phyloP scores from a whole-genome alignment of 2,113 vertebrate genomes.

The Notarius lentiginosus region DNA sequence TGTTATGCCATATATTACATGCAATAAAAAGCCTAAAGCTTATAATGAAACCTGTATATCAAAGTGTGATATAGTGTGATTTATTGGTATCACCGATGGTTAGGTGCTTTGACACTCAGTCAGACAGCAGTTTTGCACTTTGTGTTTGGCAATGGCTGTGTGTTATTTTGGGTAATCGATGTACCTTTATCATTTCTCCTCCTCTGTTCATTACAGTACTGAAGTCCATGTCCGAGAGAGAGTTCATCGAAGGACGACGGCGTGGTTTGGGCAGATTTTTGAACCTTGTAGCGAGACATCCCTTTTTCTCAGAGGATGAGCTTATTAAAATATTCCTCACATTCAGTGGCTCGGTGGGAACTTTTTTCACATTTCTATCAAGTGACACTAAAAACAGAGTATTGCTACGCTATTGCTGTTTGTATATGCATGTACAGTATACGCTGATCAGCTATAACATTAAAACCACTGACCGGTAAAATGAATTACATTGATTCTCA shows the following conservation, averaged over 20 bases:
- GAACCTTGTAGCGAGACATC: slow-evolving; percentile 92
- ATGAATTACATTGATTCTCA: too few relatives aligned
- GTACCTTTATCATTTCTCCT: slow-evolving; percentile 33
- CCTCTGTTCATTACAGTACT: slow-evolving; percentile 59
- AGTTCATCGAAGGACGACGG: slow-evolving; percentile 92
- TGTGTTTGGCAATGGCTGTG: neutral
- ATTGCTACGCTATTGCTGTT: neutral
- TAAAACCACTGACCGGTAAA: too few relatives aligned
- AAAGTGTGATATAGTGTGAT: slow-evolving; percentile 16
- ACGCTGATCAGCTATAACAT: too few relatives aligned
- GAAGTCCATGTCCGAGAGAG: slow-evolving; percentile 79
- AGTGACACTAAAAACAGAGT: neutral
- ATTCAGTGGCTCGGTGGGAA: slow-evolving; percentile 86
- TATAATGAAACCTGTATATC: slow-evolving; percentile 2
- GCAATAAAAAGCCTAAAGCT: neutral
- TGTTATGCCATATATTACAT: neutral
- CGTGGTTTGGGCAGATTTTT: slow-evolving; percentile 87
- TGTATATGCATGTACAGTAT: too few relatives aligned
- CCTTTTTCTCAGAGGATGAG: slow-evolving; percentile 88
- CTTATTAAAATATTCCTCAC: slow-evolving; percentile 90
- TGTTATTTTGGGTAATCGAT: neutral
- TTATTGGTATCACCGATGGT: neutral
- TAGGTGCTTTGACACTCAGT: neutral
- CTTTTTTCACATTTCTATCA: neutral
- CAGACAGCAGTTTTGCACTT: slow-evolving; percentile 16